A percentile compares a stretch with the other conserved stretches of the same genome.
Conservation (phyloP, 2,888 invertebrate genomes). For the Lasioglossum leucozonium region DNA sequence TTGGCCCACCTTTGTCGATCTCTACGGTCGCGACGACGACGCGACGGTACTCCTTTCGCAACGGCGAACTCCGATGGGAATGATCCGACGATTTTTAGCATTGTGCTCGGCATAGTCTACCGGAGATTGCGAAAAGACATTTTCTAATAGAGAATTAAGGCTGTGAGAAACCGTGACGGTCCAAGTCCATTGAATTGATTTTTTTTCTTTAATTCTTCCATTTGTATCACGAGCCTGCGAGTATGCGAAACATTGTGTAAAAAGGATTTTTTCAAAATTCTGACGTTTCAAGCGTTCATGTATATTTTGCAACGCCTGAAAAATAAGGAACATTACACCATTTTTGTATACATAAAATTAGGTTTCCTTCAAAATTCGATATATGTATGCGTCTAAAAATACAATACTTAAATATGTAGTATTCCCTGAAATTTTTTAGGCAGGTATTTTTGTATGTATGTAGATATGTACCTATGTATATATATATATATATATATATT, state of each 20-base stretch:
- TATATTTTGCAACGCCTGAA: no score
- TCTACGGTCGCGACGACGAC: neutral
- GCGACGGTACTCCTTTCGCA: neutral
- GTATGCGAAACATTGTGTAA: neutral
- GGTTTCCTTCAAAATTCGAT: no score
- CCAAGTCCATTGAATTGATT: neutral
- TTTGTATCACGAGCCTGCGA: no score
- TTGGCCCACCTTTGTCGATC: slow-evolving; percentile 17
- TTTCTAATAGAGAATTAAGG: neutral
- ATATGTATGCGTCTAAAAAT: no score
- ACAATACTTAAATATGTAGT: no score
- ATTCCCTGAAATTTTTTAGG: no score
- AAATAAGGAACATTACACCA: no score
- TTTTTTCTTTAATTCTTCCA: neutral
- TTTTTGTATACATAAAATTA: no score
- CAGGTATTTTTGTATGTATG: no score
- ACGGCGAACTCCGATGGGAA: neutral
- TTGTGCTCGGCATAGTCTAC: neutral
- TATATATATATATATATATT: no score
- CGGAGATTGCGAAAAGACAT: neutral
- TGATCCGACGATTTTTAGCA: slow-evolving; percentile 4
- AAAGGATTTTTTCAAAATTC: neutral
- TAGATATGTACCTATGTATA: no score
- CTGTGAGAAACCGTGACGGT: neutral
- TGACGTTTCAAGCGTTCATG: no score